Evolutionary conservation across 1,140 invertebrate species (phyloP).

Genomic region (Papilio aristodemus): DNA sequence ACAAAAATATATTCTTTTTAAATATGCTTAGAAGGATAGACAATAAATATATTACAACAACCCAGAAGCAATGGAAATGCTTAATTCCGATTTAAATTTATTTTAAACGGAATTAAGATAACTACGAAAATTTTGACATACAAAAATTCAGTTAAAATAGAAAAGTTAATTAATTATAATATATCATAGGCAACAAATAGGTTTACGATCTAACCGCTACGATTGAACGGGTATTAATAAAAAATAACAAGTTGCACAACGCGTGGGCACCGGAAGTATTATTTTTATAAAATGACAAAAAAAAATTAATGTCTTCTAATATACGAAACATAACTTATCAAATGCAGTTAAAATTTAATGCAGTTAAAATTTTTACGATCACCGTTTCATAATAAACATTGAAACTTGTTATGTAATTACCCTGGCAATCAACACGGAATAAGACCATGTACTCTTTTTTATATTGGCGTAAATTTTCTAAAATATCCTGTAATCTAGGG

Average conservation of each 20-base stretch:
- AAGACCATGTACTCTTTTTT: not conserved
- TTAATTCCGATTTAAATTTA: too few relatives aligned
- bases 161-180: not conserved
- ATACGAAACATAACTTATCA: not conserved
- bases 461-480: not conserved
- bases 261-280: slow-evolving; percentile 14
- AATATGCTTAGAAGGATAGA: not conserved
- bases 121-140: not conserved
- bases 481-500: too few relatives aligned
- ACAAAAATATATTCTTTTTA: not conserved
- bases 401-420: not conserved
- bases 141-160: not conserved
- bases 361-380: slow-evolving; percentile 13
- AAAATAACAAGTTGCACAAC: not conserved
- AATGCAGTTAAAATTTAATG: slow-evolving; percentile 12
- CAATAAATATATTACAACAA: too few relatives aligned
- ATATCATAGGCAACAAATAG: not conserved
- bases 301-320: not conserved
- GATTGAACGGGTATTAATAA: slow-evolving; percentile 11
- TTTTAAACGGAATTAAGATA: not conserved
- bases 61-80: too few relatives aligned
- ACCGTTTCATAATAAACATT: not conserved
- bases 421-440: not conserved
- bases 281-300: slow-evolving; percentile 10
- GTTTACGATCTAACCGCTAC: slow-evolving; percentile 1